Percentiles rank a stretch among this genome's conserved stretches.
phyloP scores from a whole-genome alignment of 2,888 invertebrate species.

The Deilephila elpenor region DNA sequence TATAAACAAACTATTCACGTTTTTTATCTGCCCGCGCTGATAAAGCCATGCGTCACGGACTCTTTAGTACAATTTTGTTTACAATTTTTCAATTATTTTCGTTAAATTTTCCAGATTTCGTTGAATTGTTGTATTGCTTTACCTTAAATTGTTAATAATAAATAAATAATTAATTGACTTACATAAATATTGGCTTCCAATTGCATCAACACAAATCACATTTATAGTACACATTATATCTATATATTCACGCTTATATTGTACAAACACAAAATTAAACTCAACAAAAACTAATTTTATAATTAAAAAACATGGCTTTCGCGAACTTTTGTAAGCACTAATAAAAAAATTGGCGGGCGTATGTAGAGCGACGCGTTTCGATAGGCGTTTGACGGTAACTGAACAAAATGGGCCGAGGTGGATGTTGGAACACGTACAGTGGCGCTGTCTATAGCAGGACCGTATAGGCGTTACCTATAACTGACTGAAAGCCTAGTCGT shows the following conservation, averaged over 20 bases:
- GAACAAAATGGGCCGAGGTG: constrained; percentile 7
- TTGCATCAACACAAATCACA: too few relatives aligned
- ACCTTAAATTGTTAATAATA: too few relatives aligned
- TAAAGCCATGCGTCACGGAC: background rate
- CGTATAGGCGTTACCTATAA: background rate
- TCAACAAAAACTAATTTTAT: background rate
- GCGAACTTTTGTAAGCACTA: background rate
- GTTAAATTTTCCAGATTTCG: too few relatives aligned
- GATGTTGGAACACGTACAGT: background rate
- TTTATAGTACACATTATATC: too few relatives aligned
- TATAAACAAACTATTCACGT: background rate
- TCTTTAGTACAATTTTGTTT: background rate
- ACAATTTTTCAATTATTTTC: background rate
- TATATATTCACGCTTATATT: too few relatives aligned
- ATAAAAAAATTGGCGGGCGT: background rate
- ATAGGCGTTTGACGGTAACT: background rate
- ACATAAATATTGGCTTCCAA: too few relatives aligned
- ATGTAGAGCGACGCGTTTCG: background rate
- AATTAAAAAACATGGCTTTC: background rate
- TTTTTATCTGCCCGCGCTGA: background rate
- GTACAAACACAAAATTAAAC: too few relatives aligned
- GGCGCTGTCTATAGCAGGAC: background rate
- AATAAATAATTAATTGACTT: too few relatives aligned
- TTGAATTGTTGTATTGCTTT: too few relatives aligned
- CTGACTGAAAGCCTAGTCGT: background rate